A percentile compares a stretch with the other conserved stretches of the same genome.
These are phyloP conservation scores for Podarcis lilfordi DNA, from an alignment of 2,797 vertebrate species.

Conservation along the genomic window DNA sequence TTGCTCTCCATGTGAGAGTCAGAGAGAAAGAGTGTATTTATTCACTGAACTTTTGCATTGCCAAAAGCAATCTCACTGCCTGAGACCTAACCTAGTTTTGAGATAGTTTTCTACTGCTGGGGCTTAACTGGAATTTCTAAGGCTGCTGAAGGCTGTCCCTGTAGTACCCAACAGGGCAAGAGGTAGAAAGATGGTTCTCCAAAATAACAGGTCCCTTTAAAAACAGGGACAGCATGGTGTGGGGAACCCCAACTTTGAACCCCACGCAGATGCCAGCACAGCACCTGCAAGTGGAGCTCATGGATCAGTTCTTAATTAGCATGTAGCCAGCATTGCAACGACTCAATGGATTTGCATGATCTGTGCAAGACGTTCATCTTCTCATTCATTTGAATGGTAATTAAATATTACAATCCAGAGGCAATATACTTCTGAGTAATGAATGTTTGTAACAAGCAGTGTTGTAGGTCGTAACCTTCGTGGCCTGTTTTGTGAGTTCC, in stretches of 20 bases:
- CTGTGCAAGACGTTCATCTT: not conserved
- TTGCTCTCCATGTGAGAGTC: slow-evolving; percentile 38
- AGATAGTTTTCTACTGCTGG: not conserved
- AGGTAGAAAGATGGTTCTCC: not conserved
- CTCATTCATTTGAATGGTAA: not conserved
- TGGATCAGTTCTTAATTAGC: not conserved
- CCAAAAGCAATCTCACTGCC: slow-evolving; percentile 37
- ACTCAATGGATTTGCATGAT: not conserved
- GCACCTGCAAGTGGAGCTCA: not conserved
- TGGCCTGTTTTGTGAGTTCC: not conserved
- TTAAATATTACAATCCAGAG: no score
- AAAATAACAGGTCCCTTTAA: no score
- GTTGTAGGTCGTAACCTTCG: not conserved
- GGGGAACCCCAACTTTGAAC: not conserved
- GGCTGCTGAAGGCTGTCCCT: not conserved
- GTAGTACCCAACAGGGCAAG: not conserved
- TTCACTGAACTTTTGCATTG: slow-evolving; percentile 46
- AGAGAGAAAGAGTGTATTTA: slow-evolving; percentile 46
- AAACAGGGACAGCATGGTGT: not conserved
- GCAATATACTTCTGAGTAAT: no score
- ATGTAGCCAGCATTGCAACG: not conserved
- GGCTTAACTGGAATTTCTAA: not conserved
- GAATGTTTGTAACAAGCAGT: not conserved
- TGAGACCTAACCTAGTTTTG: slow-evolving; percentile 9
- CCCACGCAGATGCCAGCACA: not conserved